Evolutionary conservation across 92 coral and sea anemone species (phyloP).

Genomic region (Phenganax stokvisi): DNA sequence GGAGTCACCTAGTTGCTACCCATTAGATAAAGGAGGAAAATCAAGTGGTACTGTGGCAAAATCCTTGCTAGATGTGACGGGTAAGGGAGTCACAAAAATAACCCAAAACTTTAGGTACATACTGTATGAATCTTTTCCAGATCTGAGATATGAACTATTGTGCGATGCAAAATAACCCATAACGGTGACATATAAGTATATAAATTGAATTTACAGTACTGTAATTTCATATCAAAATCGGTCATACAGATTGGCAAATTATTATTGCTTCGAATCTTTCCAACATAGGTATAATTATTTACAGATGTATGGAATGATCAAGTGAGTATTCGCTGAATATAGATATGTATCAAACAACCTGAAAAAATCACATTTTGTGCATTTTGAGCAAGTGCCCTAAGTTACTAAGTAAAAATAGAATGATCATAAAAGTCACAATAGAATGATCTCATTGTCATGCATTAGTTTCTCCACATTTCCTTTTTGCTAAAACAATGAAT

Average conservation of each 20-base stretch:
- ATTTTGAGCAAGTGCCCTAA: too few species aligned
- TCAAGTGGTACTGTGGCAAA: slow-evolving; percentile 18
- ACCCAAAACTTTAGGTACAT: slow-evolving; percentile 11
- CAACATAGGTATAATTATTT: too few species aligned
- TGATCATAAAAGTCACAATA: background rate
- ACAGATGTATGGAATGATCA: too few species aligned
- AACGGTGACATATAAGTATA: too few species aligned
- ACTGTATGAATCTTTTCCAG: slow-evolving; percentile 29
- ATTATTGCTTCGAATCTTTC: too few species aligned
- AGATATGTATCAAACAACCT: too few species aligned
- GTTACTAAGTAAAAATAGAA: background rate
- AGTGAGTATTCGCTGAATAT: too few species aligned
- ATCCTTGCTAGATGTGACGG: background rate
- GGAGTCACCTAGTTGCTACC: slow-evolving; percentile 16
- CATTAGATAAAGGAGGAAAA: slow-evolving; percentile 5
- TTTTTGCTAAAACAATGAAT: background rate
- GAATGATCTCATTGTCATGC: background rate
- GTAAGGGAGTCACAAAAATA: slow-evolving; percentile 13
- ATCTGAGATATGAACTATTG: slow-evolving; percentile 9
- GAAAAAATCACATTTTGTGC: too few species aligned
- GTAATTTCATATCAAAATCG: too few species aligned
- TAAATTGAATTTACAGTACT: too few species aligned
- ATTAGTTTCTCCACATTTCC: slow-evolving; percentile 7
- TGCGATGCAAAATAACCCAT: background rate
- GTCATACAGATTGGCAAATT: too few species aligned